These are phyloP conservation scores for Pelagia noctiluca DNA, from an alignment of 30 jellyfish, hydroid and myxozoan species.

Conservation along the genomic window DNA sequence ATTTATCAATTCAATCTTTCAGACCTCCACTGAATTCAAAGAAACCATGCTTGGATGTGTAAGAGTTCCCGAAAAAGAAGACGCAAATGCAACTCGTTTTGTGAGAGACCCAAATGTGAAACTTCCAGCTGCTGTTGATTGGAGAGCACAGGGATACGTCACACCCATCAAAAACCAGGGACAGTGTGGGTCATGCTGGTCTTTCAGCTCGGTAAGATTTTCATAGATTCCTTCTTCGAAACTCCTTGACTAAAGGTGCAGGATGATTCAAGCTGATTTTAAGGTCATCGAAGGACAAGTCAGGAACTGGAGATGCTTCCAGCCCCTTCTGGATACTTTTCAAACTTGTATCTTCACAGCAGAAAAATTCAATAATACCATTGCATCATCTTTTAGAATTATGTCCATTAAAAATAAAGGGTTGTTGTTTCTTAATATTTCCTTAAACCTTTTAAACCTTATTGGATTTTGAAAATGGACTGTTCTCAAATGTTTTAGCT, in stretches of 20 bases:
- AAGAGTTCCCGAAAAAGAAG: constrained; percentile 65
- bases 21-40: constrained; percentile 85
- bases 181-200: constrained; percentile 99
- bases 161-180: constrained; percentile 97
- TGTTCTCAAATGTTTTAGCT: too few relatives aligned
- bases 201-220: constrained; percentile 93
- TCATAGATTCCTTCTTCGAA: neutral
- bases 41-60: constrained; percentile 87
- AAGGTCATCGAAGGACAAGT: too few relatives aligned
- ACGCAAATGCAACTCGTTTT: constrained; percentile 54
- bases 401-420: too few relatives aligned
- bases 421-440: neutral
- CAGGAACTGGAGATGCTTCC: neutral
- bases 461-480: neutral
- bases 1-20: neutral
- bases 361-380: too few relatives aligned
- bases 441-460: neutral
- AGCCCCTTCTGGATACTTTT: neutral
- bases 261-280: too few relatives aligned
- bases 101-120: constrained; percentile 51
- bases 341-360: neutral
- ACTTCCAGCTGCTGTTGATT: constrained; percentile 91
- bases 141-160: constrained; percentile 95
- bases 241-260: neutral
- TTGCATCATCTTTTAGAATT: too few relatives aligned